Base-by-base conservation (phyloP, 2,888 invertebrate genomes). In the Barypeithes pellucidus region DNA sequence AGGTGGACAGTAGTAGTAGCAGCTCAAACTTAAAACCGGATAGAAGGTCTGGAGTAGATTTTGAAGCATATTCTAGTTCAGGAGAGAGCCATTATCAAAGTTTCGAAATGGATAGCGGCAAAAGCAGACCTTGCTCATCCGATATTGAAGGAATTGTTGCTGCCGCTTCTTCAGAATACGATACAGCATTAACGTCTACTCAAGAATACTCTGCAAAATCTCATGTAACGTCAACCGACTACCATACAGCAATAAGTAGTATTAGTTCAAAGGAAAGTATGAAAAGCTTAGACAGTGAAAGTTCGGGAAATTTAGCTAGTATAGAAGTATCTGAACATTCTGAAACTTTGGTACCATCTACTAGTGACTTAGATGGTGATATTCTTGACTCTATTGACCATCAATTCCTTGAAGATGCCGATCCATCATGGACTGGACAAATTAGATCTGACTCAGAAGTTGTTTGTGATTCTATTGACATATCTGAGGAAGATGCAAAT, bases 281-380 rank as follows among this genome's bases (percentile, higher is more conserved):
- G 92, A 95, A 93, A 83, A 96, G 96, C 72, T 87, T 96, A 50
- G 95, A 95, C 82, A 96, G 96, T 1, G 93, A 96, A 85, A 95
- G 94, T 77, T 96, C 96, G 0, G 95, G 95, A 16, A 94, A 96
- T 84, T 88, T 96, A 70, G 95, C 94, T 0, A 96, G 96, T 82
- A 91, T 96, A 76, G 96, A 96, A 86, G 92, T 95, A 41, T 97
- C 97, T 36, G 97, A 98, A 85, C 89, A 94, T 24, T 97, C 97
- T 0, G 97, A 97, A 87, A 98, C 98, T 1, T 86, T 98, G 8
- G 93, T 98, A 9, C 95, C 97, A 12, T 97, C 98, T 1, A 93
- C 94, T 8, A 92, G 94, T 82, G 96, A 96, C 84, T 86, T 93
- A 60, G 92, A 93, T 82, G 91, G 92, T 79, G 93, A 93, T 79